Conservation (phyloP, 2,113 vertebrate genomes). For the Pseudorasbora parva region DNA sequence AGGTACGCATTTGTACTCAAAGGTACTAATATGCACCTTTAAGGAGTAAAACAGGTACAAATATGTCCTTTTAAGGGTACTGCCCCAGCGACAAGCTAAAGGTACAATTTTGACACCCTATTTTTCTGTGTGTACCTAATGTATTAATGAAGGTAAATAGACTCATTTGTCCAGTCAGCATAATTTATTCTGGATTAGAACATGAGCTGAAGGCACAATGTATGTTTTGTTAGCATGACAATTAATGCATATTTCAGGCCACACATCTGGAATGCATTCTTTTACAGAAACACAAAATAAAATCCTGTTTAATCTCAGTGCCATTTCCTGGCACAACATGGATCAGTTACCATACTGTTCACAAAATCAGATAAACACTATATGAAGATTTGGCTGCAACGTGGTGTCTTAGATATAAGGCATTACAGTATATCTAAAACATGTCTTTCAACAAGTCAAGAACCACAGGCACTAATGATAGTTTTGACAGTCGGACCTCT, state of each 20-base stretch:
- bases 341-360: background rate
- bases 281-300: conserved; percentile 23
- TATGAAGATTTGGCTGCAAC: background rate
- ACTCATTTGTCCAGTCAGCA: conserved; percentile 27
- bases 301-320: background rate
- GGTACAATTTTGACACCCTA: no score
- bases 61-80: no score
- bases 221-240: conserved; percentile 2
- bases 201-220: conserved; percentile 49
- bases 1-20: no score
- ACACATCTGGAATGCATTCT: conserved; percentile 29
- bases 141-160: background rate
- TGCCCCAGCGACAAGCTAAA: no score
- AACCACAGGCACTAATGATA: conserved; percentile 15
- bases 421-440: background rate
- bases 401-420: background rate
- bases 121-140: no score
- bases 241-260: conserved; percentile 15
- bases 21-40: no score
- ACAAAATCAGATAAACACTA: background rate
- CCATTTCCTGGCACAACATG: background rate
- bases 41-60: no score
- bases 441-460: background rate
- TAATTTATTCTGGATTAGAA: conserved; percentile 50
- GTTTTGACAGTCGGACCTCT: background rate